Conservation (phyloP, 2,113 vertebrate species). For the Elephantulus edwardii region DNA sequence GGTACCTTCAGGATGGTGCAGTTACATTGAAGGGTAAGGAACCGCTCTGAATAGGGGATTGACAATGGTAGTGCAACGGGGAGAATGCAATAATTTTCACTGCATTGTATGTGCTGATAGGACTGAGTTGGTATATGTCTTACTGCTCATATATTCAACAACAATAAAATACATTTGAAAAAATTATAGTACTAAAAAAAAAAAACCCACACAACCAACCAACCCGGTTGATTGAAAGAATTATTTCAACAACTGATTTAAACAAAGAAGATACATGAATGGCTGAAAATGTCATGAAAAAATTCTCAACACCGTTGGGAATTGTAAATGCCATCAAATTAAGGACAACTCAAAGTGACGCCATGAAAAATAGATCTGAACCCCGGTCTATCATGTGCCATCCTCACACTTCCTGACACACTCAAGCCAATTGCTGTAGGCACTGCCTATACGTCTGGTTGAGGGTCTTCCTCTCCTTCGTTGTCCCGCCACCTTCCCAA, state of each 20-base stretch:
- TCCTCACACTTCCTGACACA: too few species aligned
- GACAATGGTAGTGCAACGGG: neutral
- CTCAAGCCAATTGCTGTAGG: too few species aligned
- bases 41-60: neutral
- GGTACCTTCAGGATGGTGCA: neutral
- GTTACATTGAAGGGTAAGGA: neutral
- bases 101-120: neutral
- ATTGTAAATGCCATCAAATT: slow-evolving; percentile 23
- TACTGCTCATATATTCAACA: neutral
- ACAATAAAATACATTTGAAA: neutral
- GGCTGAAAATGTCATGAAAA: neutral
- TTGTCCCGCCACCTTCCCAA: too few species aligned
- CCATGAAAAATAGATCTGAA: too few species aligned
- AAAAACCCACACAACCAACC: too few species aligned
- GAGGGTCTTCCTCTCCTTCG: too few species aligned
- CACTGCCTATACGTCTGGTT: too few species aligned
- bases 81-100: neutral
- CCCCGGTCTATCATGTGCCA: too few species aligned
- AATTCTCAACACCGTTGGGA: slow-evolving; percentile 14
- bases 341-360: too few species aligned
- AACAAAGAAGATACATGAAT: slow-evolving; percentile 18
- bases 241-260: neutral
- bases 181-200: too few species aligned
- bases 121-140: neutral
- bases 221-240: neutral